Evolutionary conservation across 2,113 vertebrate species (phyloP), one percentile per base, ranked within the genome.

Genomic region (Siniperca chuatsi): DNA sequence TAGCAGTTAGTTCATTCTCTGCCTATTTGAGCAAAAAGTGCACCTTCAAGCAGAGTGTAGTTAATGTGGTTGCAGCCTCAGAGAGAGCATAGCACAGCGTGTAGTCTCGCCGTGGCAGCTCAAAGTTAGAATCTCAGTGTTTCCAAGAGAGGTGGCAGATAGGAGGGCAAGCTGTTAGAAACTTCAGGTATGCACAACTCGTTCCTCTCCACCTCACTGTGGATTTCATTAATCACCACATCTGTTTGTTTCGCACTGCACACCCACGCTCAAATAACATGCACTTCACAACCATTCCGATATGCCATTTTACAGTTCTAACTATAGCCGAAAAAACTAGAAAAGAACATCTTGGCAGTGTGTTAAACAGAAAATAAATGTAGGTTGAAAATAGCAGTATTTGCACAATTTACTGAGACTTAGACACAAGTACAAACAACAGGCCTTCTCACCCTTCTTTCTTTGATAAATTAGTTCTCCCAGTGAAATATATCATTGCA

Each of bases 151-250:
- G 71, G 78, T 33, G 69, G 73, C 18, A 44, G n/a, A 78, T 33
- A 75, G 55, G 72, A 21, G 40, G 64, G 46, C 70, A 72, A 77
- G 84, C 76, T 80, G 82, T 75, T 66, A 58, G 60, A 78, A 75
- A 73, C 55, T 78, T 82, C 75, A 85, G 81, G 83, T 90, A 78
- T 65, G 58, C 33, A 35, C 75, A 60, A n/a, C 42, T 68, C 40
- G 8, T 25, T 64, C 55, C 25, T 48, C 77, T 67, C 74, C 69
- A 57, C 42, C 84, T 76, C 40, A 20, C 66, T 77, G 73, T 69
- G 86, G 72, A 64, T 91, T 89, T 84, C 85, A 90, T 85, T 89
- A 90, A 90, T 85, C 58, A 55, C 78, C 75, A 85, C 83, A 89
- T 90, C 78, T 89, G 84, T 60, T 89, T 21, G 9, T 74, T 79